Evolutionary conservation across 2,797 vertebrate genomes (phyloP).

Genomic region (Strix occidentalis): DNA sequence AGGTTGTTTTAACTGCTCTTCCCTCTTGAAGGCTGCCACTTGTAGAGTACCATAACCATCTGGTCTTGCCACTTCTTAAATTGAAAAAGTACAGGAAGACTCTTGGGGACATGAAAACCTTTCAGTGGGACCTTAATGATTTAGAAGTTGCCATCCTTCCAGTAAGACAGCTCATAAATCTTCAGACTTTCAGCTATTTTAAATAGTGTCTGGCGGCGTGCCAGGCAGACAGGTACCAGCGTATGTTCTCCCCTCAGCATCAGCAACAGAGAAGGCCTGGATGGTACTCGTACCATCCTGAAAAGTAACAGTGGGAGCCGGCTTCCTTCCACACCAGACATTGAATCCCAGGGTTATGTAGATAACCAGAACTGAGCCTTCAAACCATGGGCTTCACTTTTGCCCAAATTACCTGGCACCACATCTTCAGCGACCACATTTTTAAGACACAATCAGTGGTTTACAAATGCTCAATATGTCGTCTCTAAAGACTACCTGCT

Average conservation of each 20-base stretch:
- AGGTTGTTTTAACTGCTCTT: neutral
- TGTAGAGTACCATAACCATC: neutral
- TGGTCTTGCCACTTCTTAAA: neutral
- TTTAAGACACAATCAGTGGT: neutral
- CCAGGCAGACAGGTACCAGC: neutral
- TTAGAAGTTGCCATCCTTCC: neutral
- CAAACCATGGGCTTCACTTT: neutral
- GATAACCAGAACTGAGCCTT: neutral
- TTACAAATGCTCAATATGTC: neutral
- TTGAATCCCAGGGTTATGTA: rapidly evolving
- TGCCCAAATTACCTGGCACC: neutral
- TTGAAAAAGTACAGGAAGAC: neutral
- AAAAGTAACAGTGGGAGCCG: neutral
- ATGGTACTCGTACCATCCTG: neutral
- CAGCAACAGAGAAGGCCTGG: neutral
- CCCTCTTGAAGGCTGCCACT: neutral
- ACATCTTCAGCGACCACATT: neutral
- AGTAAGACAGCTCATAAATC: neutral
- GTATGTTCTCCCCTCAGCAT: neutral
- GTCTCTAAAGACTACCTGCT: neutral
- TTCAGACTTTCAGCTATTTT: neutral
- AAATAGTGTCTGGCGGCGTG: neutral
- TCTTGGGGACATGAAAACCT: neutral
- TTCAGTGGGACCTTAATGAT: neutral
- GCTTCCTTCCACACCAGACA: neutral